Evolutionary conservation across 2,888 invertebrate species (phyloP).

Genomic region (Aricia artaxerxes): DNA sequence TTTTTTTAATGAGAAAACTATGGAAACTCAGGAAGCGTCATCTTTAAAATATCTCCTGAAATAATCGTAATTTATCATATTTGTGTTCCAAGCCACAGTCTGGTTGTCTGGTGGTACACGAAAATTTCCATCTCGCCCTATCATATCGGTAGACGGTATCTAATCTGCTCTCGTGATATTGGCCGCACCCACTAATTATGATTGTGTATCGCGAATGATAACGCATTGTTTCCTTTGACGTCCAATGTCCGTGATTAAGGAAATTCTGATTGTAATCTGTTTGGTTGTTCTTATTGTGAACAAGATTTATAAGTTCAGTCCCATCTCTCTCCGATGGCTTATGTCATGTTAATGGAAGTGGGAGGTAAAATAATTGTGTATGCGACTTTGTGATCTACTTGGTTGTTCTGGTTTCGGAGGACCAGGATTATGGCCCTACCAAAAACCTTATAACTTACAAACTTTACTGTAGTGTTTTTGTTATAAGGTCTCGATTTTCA

Average conservation of each 20-base stretch:
- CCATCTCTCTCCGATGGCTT: no score
- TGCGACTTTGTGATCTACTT: no score
- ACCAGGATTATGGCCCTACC: no score
- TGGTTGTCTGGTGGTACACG: neutral
- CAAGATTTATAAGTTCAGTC: no score
- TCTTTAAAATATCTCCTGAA: neutral
- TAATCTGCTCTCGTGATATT: slow-evolving; percentile 43
- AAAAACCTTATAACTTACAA: no score
- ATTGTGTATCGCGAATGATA: slow-evolving; percentile 63
- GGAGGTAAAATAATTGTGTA: no score
- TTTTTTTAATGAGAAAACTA: no score
- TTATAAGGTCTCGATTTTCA: no score
- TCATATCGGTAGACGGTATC: neutral
- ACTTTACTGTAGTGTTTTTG: no score
- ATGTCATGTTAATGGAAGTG: no score
- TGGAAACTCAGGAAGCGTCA: neutral
- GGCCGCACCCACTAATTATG: slow-evolving; percentile 69
- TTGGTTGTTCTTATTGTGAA: neutral
- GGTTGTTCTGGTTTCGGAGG: no score
- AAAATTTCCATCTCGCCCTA: neutral
- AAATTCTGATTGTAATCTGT: neutral
- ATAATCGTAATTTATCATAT: neutral
- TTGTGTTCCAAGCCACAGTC: neutral
- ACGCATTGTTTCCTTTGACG: slow-evolving; percentile 38
- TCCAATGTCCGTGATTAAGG: slow-evolving; percentile 14